Evolutionary conservation across 2,797 vertebrate species (phyloP).

Genomic region (Nannoperca obscura): DNA sequence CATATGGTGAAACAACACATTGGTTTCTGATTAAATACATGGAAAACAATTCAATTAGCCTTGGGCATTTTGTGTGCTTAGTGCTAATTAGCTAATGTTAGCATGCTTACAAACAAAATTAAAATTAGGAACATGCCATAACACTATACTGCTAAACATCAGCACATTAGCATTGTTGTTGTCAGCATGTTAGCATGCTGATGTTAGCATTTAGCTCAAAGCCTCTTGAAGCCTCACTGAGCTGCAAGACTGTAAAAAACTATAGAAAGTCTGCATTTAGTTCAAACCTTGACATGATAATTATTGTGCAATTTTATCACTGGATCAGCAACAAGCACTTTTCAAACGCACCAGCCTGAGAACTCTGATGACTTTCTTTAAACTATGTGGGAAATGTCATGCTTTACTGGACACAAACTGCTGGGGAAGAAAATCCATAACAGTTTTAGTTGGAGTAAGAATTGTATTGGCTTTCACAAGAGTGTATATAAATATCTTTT

Average conservation of each 20-base stretch:
- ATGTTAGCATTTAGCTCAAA: conserved; percentile 3
- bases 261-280: not conserved
- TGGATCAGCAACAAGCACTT: conserved; percentile 34
- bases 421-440: conserved; percentile 49
- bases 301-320: conserved; percentile 51
- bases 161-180: not conserved
- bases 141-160: not conserved
- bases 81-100: not conserved
- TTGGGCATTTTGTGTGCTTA: not conserved
- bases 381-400: conserved; percentile 53
- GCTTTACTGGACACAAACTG: conserved; percentile 53
- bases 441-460: conserved; percentile 23
- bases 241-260: not conserved
- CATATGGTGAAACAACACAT: not conserved
- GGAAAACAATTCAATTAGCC: not conserved
- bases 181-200: not conserved
- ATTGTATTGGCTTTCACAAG: conserved; percentile 26
- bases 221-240: not conserved
- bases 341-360: conserved; percentile 37
- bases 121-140: not conserved
- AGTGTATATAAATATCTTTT: not conserved
- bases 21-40: not conserved
- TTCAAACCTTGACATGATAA: conserved; percentile 11
- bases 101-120: not conserved
- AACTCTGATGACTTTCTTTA: conserved; percentile 29